Base-by-base conservation (phyloP, 2,797 vertebrate genomes). In the Enteromius fasciolatus region DNA sequence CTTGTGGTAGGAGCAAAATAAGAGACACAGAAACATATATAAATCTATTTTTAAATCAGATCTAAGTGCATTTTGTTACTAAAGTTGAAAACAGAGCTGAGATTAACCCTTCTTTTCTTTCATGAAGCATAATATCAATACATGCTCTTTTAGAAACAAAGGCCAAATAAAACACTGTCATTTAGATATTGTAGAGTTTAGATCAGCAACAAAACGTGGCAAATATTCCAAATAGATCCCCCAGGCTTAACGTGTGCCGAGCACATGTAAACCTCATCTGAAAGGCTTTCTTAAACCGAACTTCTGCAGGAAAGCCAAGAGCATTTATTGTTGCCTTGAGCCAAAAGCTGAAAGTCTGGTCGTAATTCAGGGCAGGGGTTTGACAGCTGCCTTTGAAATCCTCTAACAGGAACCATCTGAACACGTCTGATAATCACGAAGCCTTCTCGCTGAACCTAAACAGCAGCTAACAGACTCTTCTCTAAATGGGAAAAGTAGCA, bases 341-440 rank as follows among this genome's bases (percentile, higher is more conserved):
- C 36, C 31, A 41, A 81, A 48, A 25, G 20, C 25, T 61, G 12
- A 48, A 0, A 11, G 80, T 39, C 73, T 59, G 50, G 1, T 41
- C 57, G 52, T 85, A 89, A 86, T 87, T 89, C 79, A 86, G 46
- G 46, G 31, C 36, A 44, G 50, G 52, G n/a, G 72, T 31, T 75
- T 76, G 66, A 63, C 80, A 75, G 78, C 78, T 61, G 70, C n/a
- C 61, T 57, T 83, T 82, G 48, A 73, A 76, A 28, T 46, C 64
- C 9, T 76, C 70, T 86, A 84, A 84, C 17, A 39, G 41, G 67
- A 84, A 80, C 52, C 76, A 89, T 86, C 86, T 87, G 72, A 86
- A 28, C 23, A 18, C 46, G 44, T 76, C 23, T 44, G 25, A 78
- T 57, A 23, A 81, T 31, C 33, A 74, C 11, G 52, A 77, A 57